A percentile compares a stretch with the other conserved stretches of the same genome.
phyloP scores from a whole-genome alignment of 2,797 vertebrate genomes.

The Acropternis orthonyx region DNA sequence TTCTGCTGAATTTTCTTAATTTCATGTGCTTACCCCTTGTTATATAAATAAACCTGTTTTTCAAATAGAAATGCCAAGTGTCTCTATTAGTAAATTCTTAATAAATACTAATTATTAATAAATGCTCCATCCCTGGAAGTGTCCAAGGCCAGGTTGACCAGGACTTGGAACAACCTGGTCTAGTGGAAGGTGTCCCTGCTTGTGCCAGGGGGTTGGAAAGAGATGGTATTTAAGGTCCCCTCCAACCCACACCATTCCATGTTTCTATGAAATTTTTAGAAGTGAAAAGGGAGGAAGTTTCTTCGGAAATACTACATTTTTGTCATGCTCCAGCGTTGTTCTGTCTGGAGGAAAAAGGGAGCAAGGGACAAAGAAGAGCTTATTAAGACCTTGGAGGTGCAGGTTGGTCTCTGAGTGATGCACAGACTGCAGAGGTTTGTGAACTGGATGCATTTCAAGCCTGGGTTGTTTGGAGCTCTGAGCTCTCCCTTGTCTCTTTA shows the following conservation, averaged over 20 bases:
- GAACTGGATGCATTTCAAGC: not conserved
- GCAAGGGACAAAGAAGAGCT: not conserved
- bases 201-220: not conserved
- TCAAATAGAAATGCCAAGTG: no score
- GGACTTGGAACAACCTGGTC: fast-evolving
- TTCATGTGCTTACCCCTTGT: no score
- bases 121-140: not conserved
- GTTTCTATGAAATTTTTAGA: not conserved
- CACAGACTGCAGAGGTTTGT: not conserved
- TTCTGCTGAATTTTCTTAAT: no score
- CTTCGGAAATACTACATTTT: not conserved
- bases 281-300: not conserved
- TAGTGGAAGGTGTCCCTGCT: not conserved
- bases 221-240: not conserved
- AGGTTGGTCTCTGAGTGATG: not conserved
- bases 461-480: not conserved
- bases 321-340: fast-evolving
- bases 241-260: not conserved
- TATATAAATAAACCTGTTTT: no score
- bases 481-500: not conserved
- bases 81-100: no score
- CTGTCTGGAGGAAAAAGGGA: not conserved
- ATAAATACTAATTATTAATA: no score
- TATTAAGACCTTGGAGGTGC: not conserved
- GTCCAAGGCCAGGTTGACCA: fast-evolving